Evolutionary conservation across 2,888 invertebrate species (phyloP).

Genomic region (Platerodrilus igneus): DNA sequence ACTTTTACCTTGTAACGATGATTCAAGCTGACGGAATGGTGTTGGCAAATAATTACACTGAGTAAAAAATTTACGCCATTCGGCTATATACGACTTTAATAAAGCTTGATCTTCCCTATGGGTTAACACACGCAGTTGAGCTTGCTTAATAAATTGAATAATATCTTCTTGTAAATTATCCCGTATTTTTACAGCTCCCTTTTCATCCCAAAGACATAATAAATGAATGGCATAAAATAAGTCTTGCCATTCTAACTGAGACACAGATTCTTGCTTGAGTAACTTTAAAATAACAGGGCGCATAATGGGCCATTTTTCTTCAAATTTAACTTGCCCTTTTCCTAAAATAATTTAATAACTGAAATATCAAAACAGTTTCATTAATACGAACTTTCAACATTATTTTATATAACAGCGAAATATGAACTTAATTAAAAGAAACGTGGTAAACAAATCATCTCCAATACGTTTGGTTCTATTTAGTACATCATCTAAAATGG

Average conservation of each 20-base stretch:
- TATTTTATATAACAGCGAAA: slow-evolving; percentile 10
- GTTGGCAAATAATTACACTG: slow-evolving; percentile 96
- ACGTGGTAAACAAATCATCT: no score
- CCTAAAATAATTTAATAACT: slow-evolving; percentile 54
- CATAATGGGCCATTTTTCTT: slow-evolving; percentile 96
- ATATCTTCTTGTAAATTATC: slow-evolving; percentile 89
- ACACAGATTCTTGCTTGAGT: slow-evolving; percentile 89
- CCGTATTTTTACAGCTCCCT: slow-evolving; percentile 82
- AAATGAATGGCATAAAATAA: slow-evolving; percentile 93
- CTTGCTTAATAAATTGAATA: slow-evolving; percentile 89
- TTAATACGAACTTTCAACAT: slow-evolving; percentile 25
- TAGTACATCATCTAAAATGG: no score
- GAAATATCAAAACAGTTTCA: no score
- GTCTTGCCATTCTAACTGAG: slow-evolving; percentile 95
- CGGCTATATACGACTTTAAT: slow-evolving; percentile 92
- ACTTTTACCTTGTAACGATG: slow-evolving; percentile 70
- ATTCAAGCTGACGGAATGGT: slow-evolving; percentile 90
- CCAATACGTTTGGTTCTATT: no score
- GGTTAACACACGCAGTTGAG: slow-evolving; percentile 82
- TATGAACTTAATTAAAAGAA: not conserved
- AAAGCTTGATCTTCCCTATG: slow-evolving; percentile 94
- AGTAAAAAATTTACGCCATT: slow-evolving; percentile 98
- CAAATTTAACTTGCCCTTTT: slow-evolving; percentile 82
- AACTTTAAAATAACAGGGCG: slow-evolving; percentile 90
- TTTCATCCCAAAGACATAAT: slow-evolving; percentile 96